Evolutionary conservation across 2,113 vertebrate species (phyloP).

Genomic region (Chlamydotis undulata): DNA sequence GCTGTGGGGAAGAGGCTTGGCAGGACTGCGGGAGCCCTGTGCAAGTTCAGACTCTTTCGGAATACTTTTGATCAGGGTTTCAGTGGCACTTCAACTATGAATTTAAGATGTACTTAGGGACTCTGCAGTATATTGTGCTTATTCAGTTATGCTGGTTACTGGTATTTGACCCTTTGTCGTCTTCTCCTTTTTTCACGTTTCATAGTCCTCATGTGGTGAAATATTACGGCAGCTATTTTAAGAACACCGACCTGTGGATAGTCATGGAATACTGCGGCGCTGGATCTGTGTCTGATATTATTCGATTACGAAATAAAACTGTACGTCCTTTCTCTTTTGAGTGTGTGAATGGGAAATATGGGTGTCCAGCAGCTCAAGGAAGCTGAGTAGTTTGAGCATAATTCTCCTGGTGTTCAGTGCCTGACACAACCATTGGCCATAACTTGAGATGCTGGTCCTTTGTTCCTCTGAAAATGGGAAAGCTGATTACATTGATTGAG

Average conservation of each 20-base stretch:
- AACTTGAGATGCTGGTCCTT: neutral
- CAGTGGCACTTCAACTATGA: neutral
- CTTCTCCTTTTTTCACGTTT: neutral
- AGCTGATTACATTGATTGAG: fast-evolving
- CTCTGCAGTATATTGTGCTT: neutral
- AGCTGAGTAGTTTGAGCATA: neutral
- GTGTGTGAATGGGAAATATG: fast-evolving
- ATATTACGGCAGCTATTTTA: slow-evolving; percentile 96
- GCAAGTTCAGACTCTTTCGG: neutral
- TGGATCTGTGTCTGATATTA: slow-evolving; percentile 93
- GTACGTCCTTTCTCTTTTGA: slow-evolving; percentile 65
- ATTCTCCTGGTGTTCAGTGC: neutral
- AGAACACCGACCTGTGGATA: slow-evolving; percentile 97
- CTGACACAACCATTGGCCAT: neutral
- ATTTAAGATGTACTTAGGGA: neutral
- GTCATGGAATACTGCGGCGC: slow-evolving; percentile 96
- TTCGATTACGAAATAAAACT: slow-evolving; percentile 93
- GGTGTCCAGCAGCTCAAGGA: neutral
- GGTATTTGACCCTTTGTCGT: neutral
- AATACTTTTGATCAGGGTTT: neutral
- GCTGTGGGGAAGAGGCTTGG: neutral
- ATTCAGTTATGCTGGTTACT: neutral
- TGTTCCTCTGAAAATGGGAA: neutral
- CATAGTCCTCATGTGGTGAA: slow-evolving; percentile 89
- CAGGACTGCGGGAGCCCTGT: neutral